phyloP scores from a whole-genome alignment of 2,888 invertebrate species.

The Cremastobaeus sp. region DNA sequence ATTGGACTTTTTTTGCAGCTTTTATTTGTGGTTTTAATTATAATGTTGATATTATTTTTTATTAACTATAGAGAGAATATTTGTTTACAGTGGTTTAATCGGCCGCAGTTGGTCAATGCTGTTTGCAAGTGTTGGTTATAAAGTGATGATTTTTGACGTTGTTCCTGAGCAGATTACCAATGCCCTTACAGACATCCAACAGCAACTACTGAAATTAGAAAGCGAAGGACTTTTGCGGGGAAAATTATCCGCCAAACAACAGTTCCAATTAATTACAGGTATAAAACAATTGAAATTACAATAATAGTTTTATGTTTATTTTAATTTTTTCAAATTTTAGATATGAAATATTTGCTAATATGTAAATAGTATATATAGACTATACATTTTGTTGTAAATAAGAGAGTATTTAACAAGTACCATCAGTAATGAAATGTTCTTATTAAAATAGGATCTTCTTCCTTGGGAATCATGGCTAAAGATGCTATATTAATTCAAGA shows the following conservation, averaged over 20 bases:
- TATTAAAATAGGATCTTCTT: constrained; percentile 81
- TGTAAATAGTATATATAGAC: no score
- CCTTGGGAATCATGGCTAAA: constrained; percentile 86
- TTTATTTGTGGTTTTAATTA: neutral
- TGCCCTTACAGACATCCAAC: constrained; percentile 86
- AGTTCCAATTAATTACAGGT: constrained; percentile 88
- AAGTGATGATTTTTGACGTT: constrained; percentile 92
- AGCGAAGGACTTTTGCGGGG: constrained; percentile 87
- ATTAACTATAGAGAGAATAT: no score
- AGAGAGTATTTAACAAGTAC: no score
- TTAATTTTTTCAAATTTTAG: no score
- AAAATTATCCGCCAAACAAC: constrained; percentile 85
- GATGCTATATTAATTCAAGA: constrained; percentile 92
- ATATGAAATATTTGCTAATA: no score
- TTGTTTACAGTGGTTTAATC: constrained; percentile 92
- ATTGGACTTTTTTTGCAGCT: neutral
- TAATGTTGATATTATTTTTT: neutral
- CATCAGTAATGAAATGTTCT: neutral
- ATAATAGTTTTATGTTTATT: neutral
- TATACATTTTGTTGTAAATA: no score
- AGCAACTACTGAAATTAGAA: constrained; percentile 86
- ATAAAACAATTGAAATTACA: neutral
- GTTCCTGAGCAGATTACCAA: constrained; percentile 85
- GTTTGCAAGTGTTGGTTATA: constrained; percentile 94
- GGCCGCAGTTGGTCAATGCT: constrained; percentile 98